phyloP scores from a whole-genome alignment of 2,113 vertebrate genomes.

The Myiozetetes cayanensis region DNA sequence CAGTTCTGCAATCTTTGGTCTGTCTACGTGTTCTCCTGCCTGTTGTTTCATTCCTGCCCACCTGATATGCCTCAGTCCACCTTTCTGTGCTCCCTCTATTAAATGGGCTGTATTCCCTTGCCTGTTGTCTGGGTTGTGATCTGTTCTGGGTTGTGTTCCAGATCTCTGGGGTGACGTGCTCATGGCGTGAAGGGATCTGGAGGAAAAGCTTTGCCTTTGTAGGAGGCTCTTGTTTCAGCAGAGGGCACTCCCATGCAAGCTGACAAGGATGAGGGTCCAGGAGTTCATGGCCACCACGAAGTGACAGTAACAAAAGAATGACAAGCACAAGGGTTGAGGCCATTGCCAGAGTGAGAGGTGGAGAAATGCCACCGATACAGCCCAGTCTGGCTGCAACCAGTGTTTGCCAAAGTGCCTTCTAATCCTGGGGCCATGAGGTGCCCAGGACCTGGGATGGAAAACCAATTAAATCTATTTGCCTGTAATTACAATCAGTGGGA shows the following conservation, averaged over 20 bases:
- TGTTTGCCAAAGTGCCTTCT: neutral
- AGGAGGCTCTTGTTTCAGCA: neutral
- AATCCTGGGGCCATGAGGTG: neutral
- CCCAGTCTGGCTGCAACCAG: too few species aligned
- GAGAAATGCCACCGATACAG: neutral
- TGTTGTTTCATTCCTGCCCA: neutral
- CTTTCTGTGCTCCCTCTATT: neutral
- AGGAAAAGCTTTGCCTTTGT: neutral
- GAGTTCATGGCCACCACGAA: neutral
- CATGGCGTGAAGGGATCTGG: accelerated
- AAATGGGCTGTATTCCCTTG: neutral
- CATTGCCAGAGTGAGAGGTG: neutral
- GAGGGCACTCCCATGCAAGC: neutral
- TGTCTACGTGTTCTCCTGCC: accelerated
- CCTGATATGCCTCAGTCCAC: neutral
- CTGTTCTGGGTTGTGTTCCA: neutral
- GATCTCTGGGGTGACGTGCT: accelerated
- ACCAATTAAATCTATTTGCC: neutral
- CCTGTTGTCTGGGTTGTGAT: neutral
- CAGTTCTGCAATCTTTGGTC: accelerated
- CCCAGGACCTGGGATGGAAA: neutral
- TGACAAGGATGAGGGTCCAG: neutral
- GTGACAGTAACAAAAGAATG: neutral
- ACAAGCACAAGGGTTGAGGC: neutral
- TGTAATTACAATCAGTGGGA: neutral